Conservation (phyloP, 2,113 vertebrate genomes). For the Amia ocellicauda region DNA sequence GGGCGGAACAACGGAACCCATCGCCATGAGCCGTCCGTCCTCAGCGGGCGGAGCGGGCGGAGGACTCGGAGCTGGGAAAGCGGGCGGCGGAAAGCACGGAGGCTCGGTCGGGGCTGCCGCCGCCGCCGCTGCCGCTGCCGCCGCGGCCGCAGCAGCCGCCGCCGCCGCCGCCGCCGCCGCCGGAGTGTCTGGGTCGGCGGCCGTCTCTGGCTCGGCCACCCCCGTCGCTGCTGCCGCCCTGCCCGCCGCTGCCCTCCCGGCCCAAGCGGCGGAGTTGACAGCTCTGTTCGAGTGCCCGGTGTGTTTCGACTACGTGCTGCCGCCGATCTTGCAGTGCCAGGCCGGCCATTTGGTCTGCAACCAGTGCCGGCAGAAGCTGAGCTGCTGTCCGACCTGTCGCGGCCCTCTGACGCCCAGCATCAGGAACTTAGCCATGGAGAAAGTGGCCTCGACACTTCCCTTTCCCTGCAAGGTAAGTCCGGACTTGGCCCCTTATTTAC, state of each 20-base stretch:
- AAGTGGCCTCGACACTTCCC: constrained; percentile 67
- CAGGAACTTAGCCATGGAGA: constrained; percentile 74
- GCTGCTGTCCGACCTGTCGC: constrained; percentile 70
- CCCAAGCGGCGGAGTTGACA: constrained; percentile 61
- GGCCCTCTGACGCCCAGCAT: constrained; percentile 70
- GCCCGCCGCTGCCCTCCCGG: constrained; percentile 33
- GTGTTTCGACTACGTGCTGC: constrained; percentile 72
- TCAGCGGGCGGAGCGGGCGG: constrained; percentile 57
- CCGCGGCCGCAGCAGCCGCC: constrained; percentile 28
- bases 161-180: constrained; percentile 39
- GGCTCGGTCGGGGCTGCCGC: constrained; percentile 39
- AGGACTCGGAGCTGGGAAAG: constrained; percentile 59
- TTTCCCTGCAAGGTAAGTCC: constrained; percentile 70
- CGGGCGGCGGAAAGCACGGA: constrained; percentile 58
- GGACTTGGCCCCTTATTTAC: not conserved
- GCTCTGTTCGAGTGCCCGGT: constrained; percentile 71
- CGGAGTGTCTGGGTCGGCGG: constrained; percentile 48
- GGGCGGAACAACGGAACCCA: constrained; percentile 24
- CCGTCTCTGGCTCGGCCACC: constrained; percentile 32
- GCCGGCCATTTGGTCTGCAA: constrained; percentile 71
- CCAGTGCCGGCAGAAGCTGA: constrained; percentile 69
- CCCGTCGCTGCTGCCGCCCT: constrained; percentile 33
- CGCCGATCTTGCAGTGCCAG: constrained; percentile 72
- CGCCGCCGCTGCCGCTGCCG: constrained; percentile 30
- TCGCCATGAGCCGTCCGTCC: constrained; percentile 66